Conservation (phyloP, 2,113 vertebrate genomes). For the Brachypteracias leptosomus region DNA sequence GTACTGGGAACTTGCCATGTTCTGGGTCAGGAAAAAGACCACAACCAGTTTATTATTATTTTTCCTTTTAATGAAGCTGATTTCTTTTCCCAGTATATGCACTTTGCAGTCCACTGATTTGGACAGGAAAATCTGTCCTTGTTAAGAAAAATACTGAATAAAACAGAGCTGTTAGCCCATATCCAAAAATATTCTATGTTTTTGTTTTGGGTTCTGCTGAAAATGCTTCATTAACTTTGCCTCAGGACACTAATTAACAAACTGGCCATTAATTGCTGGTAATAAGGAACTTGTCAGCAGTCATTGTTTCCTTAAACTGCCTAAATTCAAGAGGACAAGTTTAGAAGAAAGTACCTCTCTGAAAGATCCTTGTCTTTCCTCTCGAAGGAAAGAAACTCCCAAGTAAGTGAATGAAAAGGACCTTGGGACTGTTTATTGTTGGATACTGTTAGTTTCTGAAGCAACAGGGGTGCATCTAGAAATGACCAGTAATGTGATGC, state of each 20-base stretch:
- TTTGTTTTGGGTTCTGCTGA: constrained; percentile 62
- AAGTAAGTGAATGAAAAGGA: constrained; percentile 7
- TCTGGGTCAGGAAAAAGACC: constrained; percentile 45
- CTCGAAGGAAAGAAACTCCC: not conserved
- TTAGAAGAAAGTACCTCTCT: constrained; percentile 36
- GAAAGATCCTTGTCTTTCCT: constrained; percentile 37
- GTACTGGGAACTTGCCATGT: constrained; percentile 37
- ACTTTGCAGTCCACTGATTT: constrained; percentile 58
- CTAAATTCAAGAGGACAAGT: constrained; percentile 46
- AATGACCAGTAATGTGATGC: not conserved
- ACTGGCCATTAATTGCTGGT: constrained; percentile 70
- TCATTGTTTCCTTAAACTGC: constrained; percentile 67
- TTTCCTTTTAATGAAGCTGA: constrained; percentile 60
- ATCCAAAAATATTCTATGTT: constrained; percentile 59
- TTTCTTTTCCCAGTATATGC: constrained; percentile 32
- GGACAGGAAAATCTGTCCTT: constrained; percentile 39
- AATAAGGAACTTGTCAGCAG: constrained; percentile 68
- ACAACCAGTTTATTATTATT: constrained; percentile 38
- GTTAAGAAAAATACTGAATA: constrained; percentile 58
- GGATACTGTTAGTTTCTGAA: not conserved
- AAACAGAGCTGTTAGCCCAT: constrained; percentile 40
- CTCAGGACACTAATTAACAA: constrained; percentile 75
- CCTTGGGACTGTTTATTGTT: not conserved
- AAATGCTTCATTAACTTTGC: constrained; percentile 67
- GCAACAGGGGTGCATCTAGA: not conserved